phyloP scores from a whole-genome alignment of 1,140 invertebrate genomes.

The Bombus picipes region DNA sequence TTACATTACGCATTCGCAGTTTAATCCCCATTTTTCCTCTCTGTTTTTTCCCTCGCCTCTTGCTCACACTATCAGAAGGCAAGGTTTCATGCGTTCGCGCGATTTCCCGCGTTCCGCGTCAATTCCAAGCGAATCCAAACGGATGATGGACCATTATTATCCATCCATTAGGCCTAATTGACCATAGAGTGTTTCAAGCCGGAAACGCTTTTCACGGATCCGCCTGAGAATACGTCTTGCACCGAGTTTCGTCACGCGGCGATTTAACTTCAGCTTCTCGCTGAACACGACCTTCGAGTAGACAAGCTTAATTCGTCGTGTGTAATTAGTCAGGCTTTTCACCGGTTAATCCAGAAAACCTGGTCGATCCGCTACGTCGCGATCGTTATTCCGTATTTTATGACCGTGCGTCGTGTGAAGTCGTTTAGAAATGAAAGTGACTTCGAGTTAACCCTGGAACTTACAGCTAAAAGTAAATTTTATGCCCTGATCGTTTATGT shows the following conservation, averaged over 20 bases:
- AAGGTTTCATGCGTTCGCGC: neutral
- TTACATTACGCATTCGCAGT: conserved; percentile 30
- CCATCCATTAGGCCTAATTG: conserved; percentile 34
- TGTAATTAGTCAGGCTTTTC: conserved; percentile 9
- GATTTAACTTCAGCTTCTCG: neutral
- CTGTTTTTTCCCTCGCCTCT: neutral
- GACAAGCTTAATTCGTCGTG: neutral
- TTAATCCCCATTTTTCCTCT: conserved; percentile 10
- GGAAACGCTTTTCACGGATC: conserved; percentile 34
- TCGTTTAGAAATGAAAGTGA: neutral
- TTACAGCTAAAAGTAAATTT: neutral
- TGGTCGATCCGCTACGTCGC: neutral
- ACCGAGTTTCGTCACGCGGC: neutral
- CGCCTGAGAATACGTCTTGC: conserved; percentile 20
- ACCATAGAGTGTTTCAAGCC: conserved; percentile 18
- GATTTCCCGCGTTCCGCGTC: neutral
- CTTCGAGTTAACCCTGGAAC: neutral
- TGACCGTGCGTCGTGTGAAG: neutral
- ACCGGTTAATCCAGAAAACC: conserved; percentile 1
- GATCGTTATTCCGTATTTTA: neutral
- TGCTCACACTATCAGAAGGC: neutral
- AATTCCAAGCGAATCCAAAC: conserved; percentile 21
- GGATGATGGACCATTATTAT: conserved; percentile 40
- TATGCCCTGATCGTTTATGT: neutral
- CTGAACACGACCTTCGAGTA: neutral